Evolutionary conservation across 2,113 vertebrate genomes (phyloP).

Genomic region (Oophaga pumilio): DNA sequence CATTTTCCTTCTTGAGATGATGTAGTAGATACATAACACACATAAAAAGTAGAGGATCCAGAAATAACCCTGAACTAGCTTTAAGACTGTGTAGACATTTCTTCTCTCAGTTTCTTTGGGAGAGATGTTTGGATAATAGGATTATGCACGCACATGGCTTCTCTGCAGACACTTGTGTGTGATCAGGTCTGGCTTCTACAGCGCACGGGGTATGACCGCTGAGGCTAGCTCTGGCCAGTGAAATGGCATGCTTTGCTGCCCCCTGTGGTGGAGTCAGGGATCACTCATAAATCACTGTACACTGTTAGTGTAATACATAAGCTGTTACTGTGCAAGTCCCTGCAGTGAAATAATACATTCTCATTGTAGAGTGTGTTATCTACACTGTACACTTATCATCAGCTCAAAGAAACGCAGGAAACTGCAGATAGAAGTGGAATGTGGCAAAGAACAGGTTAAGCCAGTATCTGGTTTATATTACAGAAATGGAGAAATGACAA

Average conservation of each 20-base stretch:
- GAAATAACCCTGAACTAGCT: too few species aligned
- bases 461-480: conserved; percentile 49
- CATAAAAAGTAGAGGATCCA: too few species aligned
- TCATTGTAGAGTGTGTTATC: conserved; percentile 19
- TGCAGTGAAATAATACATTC: background rate
- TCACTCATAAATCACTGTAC: background rate
- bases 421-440: conserved; percentile 25
- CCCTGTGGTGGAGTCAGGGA: conserved; percentile 19
- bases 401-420: conserved; percentile 41
- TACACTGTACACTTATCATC: conserved; percentile 9
- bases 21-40: too few species aligned
- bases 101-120: too few species aligned
- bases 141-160: background rate
- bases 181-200: background rate
- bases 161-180: background rate
- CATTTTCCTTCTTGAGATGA: too few species aligned
- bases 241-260: conserved; percentile 41
- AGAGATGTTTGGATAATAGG: too few species aligned
- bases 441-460: conserved; percentile 23
- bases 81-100: too few species aligned
- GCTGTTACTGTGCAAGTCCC: background rate
- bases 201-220: background rate
- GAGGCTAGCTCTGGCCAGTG: background rate
- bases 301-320: background rate
- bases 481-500: conserved; percentile 27